Conservation (phyloP, 2,113 vertebrate species). For the Turnix velox region DNA sequence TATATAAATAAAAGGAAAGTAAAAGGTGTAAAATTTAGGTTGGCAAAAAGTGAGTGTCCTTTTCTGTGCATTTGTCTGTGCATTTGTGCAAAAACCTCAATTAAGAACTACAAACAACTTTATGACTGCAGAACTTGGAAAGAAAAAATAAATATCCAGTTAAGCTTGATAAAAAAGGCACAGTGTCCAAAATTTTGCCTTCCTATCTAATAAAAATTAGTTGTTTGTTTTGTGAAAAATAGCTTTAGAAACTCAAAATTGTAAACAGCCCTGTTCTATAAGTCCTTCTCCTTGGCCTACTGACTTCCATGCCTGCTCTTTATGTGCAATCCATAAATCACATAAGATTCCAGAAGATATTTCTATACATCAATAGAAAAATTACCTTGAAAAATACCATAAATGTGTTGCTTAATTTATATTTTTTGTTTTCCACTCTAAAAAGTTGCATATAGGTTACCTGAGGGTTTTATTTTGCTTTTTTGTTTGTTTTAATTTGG, state of each 20-base stretch:
- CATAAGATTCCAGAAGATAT: not conserved
- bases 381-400: not conserved
- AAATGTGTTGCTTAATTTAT: not conserved
- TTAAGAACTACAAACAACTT: conserved; percentile 22
- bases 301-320: not conserved
- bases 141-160: not conserved
- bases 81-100: not conserved
- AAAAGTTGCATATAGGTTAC: not conserved
- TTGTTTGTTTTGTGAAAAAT: conserved; percentile 24
- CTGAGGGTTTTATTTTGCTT: not conserved
- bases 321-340: not conserved
- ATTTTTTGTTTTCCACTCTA: not conserved
- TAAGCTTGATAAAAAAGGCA: not conserved
- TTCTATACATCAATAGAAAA: not conserved
- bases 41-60: not conserved
- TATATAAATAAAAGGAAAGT: not conserved
- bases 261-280: conserved; percentile 1
- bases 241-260: not conserved
- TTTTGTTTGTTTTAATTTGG: not conserved
- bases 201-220: not conserved
- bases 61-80: too few species aligned
- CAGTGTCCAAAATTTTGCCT: not conserved
- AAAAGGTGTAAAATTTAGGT: not conserved
- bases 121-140: not conserved
- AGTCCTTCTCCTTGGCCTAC: not conserved